Base-by-base conservation (phyloP, 2,888 invertebrate species). In the Sycophila texana region DNA sequence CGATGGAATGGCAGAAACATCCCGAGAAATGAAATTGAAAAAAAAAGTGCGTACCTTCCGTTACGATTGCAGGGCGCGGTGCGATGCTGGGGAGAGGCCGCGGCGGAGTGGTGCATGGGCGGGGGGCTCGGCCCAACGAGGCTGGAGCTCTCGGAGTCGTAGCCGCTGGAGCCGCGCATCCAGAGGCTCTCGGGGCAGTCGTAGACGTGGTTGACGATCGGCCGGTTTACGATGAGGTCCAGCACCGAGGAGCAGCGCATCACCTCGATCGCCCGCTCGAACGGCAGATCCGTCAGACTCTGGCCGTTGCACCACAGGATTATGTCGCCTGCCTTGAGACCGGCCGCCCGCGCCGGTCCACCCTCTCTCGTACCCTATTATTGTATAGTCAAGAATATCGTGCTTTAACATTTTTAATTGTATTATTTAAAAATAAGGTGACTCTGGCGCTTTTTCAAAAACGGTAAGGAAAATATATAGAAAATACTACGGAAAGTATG, bases 321-420 rank as follows among this genome's bases (percentile, higher is more conserved):
- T 91, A 98, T 97, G 90, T 98, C 98, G 7, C 98, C 98, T 0
- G 97, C 96, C 85, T 96, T 93, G 18, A 98, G 91, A 0, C 98
- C 98, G 1, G 96, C 96, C 86, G 97, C 96, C 67, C 96, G 93
- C 0, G 98, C 98, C 77, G 98, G 95, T 63, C 98, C 97, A 39
- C 95, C 95, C 84, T 96, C 96, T 88, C 96, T 95, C 73, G 97
- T 97, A 85, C 96, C 96, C 91, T 98, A 96, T 1, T 3, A 26
- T 26, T 3, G 26, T 26, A 26, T 26, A 26, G 1, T 26, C 1
- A 26, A 26, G 1, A 26, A 26, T 26, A 26, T 26, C 3, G 26
- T 26, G n/a, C n/a, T n/a, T n/a, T n/a, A n/a, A n/a, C n/a, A n/a
- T n/a, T n/a, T n/a, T n/a, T n/a, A n/a, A n/a, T n/a, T n/a, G n/a